Percentiles rank a stretch among this genome's conserved stretches.
phyloP scores from a whole-genome alignment of 2,888 invertebrate genomes.

The Heliconius erato region DNA sequence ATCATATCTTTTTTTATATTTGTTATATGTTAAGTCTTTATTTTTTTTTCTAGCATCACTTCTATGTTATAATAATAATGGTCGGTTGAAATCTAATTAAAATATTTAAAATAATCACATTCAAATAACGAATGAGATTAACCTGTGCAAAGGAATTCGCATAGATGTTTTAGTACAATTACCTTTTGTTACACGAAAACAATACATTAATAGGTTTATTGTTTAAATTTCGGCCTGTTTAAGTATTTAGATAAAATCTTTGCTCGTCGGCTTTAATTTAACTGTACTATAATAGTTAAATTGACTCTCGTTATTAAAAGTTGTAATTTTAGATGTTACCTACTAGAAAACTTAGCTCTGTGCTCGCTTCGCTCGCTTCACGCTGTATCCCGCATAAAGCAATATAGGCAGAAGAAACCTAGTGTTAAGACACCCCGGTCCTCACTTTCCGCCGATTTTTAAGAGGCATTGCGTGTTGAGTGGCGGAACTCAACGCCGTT shows the following conservation, averaged over 20 bases:
- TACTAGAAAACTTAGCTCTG: neutral
- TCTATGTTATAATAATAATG: too few relatives aligned
- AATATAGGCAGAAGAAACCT: too few relatives aligned
- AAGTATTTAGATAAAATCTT: slow-evolving; percentile 56
- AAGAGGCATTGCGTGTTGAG: too few relatives aligned
- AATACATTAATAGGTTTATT: slow-evolving; percentile 80
- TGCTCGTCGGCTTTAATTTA: slow-evolving; percentile 10
- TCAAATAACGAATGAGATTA: slow-evolving; percentile 42
- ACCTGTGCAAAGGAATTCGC: slow-evolving; percentile 56
- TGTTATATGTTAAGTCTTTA: neutral
- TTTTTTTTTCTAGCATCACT: neutral
- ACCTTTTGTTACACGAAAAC: slow-evolving; percentile 79
- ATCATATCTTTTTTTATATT: neutral
- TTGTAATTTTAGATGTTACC: neutral
- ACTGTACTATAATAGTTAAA: slow-evolving; percentile 3
- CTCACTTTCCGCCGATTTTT: too few relatives aligned
- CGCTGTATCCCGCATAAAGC: too few relatives aligned
- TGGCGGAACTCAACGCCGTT: too few relatives aligned
- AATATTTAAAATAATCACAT: slow-evolving; percentile 38
- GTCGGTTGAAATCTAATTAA: slow-evolving; percentile 4
- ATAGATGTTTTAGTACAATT: slow-evolving; percentile 73
- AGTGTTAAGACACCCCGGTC: too few relatives aligned
- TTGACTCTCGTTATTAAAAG: neutral
- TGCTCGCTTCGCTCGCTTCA: too few relatives aligned
- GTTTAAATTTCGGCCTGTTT: slow-evolving; percentile 71